Base-by-base conservation (phyloP, 2,888 invertebrate species). In the Protula sp. region DNA sequence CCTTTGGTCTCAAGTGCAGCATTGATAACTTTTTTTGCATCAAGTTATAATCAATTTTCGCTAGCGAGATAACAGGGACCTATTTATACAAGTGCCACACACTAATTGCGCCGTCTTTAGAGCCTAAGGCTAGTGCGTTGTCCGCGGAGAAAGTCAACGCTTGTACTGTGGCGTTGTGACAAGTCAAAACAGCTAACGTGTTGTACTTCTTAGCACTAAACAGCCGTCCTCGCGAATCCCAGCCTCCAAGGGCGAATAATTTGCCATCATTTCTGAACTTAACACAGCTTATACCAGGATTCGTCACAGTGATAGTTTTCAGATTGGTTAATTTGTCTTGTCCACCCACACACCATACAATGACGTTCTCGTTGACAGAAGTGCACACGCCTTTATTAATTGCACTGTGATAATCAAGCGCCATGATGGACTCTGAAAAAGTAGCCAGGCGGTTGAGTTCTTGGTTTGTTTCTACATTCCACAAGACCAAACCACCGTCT, bases 51-150 rank as follows among this genome's bases (percentile, higher is more conserved):
- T n/a, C n/a, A n/a, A n/a, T n/a, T n/a, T n/a, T n/a, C n/a, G n/a
- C n/a, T n/a, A n/a, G n/a, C n/a, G n/a, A n/a, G n/a, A n/a, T n/a
- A n/a, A n/a, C n/a, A n/a, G n/a, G n/a, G n/a, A n/a, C n/a, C 38
- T 38, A 38, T 62, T 66, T 72, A 60, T 75, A 78, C 3, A 77
- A 61, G 64, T 74, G 69, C 76, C 78, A 78, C 24, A 77, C 59
- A 60, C 70, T 71, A 31, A 78, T 73, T 24, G 68, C 65, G 2
- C 67, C 62, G 61, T 78, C 78, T 59, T 75, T 73, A 24, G 74
- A 72, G 1, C 75, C 77, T 61, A 70, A 72, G 3, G 74, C 74
- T 24, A 78, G 60, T 3, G 67, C 51, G 52, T 72, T 67, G 38
- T 72, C 67, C 14, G 54, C 45, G n/a, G 72, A 68, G 64, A 76